These are phyloP conservation scores for Mastomys coucha DNA, from an alignment of 2,113 vertebrate genomes.

Conservation along the genomic window DNA sequence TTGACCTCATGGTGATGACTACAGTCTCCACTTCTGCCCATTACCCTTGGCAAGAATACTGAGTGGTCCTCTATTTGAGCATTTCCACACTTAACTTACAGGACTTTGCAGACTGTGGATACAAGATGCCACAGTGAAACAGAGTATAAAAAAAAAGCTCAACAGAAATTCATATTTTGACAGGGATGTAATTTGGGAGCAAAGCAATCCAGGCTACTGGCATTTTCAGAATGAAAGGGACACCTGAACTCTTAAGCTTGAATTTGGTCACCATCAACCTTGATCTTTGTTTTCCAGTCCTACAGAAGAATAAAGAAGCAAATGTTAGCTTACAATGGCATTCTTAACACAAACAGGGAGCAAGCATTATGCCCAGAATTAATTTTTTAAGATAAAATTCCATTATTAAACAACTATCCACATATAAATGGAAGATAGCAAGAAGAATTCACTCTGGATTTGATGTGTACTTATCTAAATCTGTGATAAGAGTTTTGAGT, in stretches of 20 bases:
- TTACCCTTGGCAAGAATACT: constrained; percentile 30
- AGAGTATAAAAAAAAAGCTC: constrained; percentile 46
- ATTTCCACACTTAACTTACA: constrained; percentile 46
- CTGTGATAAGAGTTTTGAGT: background rate
- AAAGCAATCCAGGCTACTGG: background rate
- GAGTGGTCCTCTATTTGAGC: constrained; percentile 17
- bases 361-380: background rate
- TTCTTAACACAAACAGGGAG: background rate
- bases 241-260: background rate
- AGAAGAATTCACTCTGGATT: constrained; percentile 13
- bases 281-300: background rate
- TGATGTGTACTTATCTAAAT: constrained; percentile 24
- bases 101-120: background rate
- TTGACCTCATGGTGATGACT: background rate
- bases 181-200: constrained; percentile 9
- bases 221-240: background rate
- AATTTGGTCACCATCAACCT: background rate
- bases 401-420: background rate
- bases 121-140: background rate
- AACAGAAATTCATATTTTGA: background rate
- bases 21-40: background rate
- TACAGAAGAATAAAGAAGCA: background rate
- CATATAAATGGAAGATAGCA: background rate
- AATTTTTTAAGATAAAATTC: background rate
- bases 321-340: background rate